Evolutionary conservation across 2,113 vertebrate genomes (phyloP).

Genomic region (Dendropsophus ebraccatus): DNA sequence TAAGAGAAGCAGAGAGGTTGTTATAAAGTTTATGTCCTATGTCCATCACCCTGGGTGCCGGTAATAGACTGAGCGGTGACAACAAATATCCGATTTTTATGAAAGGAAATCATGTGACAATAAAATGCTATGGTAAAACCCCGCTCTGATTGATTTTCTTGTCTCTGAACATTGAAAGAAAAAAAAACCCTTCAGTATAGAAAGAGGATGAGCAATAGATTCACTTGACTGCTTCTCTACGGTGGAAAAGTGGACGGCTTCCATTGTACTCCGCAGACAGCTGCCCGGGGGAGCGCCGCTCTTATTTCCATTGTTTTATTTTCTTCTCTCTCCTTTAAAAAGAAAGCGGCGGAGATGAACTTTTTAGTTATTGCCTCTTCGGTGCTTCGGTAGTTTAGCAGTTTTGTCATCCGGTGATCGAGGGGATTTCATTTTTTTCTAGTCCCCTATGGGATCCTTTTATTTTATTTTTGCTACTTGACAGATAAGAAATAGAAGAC

Average conservation of each 20-base stretch:
- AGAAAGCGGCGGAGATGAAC: not conserved
- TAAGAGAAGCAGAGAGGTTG: not conserved
- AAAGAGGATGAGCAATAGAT: slow-evolving; percentile 43
- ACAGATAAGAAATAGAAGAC: not conserved
- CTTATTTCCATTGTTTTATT: not conserved
- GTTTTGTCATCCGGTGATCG: not conserved
- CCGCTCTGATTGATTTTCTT: slow-evolving; percentile 48
- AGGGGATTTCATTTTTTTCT: not conserved
- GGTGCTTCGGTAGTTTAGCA: not conserved
- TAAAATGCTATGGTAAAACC: slow-evolving; percentile 50
- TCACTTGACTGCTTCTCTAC: slow-evolving; percentile 12
- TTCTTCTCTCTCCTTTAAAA: not conserved
- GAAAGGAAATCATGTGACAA: slow-evolving; percentile 43
- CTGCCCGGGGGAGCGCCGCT: not conserved
- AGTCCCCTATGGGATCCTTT: not conserved
- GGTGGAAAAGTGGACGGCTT: not conserved
- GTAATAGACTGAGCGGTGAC: slow-evolving; percentile 19
- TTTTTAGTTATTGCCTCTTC: not conserved
- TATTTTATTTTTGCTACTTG: not conserved
- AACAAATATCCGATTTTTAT: slow-evolving; percentile 41
- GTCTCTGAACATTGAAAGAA: slow-evolving; percentile 42
- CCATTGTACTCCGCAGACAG: not conserved
- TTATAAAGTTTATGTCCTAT: slow-evolving; percentile 24
- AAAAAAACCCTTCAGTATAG: slow-evolving; percentile 20
- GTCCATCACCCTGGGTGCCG: slow-evolving; percentile 2